These are phyloP conservation scores for Madoqua kirkii DNA, from an alignment of 2,113 vertebrate genomes.

Conservation along the genomic window DNA sequence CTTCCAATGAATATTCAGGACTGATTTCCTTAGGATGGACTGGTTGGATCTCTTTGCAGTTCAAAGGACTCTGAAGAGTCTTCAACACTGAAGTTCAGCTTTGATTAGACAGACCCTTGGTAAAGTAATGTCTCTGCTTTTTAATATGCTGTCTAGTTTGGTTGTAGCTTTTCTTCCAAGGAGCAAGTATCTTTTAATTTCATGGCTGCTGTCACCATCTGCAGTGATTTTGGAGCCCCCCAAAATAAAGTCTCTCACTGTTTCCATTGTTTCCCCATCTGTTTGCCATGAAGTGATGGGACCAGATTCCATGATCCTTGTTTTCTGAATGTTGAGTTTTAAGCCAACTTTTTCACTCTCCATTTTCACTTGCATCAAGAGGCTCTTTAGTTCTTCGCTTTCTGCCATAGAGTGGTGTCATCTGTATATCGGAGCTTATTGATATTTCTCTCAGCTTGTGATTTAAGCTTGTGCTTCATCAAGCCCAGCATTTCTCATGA, in stretches of 20 bases:
- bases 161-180: neutral
- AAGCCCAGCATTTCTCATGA: neutral
- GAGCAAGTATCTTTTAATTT: neutral
- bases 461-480: neutral
- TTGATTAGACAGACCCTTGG: neutral
- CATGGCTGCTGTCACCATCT: neutral
- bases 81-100: neutral
- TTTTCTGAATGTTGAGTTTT: neutral
- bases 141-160: neutral
- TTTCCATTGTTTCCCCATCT: neutral
- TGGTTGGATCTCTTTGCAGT: neutral
- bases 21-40: neutral
- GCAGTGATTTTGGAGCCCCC: neutral
- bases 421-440: neutral
- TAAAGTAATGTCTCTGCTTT: neutral
- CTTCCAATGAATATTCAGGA: neutral
- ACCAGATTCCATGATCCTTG: neutral
- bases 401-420: neutral
- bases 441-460: neutral
- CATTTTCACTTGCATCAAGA: neutral
- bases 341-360: neutral
- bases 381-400: neutral
- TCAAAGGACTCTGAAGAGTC: neutral
- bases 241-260: neutral
- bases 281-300: neutral